Conservation (phyloP, 1,140 invertebrate species). For the Conopomorpha cramerella region DNA sequence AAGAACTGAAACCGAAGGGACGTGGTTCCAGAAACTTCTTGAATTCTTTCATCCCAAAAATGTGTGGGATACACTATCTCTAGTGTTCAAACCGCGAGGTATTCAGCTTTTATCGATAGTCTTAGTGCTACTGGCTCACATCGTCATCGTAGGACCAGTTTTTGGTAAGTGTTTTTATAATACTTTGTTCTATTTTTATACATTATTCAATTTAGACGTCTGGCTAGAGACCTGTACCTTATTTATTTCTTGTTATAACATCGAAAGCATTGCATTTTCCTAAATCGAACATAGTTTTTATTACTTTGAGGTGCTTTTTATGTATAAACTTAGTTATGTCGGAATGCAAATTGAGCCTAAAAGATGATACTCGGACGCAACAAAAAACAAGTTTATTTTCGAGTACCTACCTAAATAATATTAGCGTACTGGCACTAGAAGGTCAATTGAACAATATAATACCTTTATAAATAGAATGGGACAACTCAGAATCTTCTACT, state of each 20-base stretch:
- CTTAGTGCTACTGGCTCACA: constrained; percentile 45
- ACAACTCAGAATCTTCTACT: no score
- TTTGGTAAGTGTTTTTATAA: constrained; percentile 30
- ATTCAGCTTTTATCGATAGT: constrained; percentile 33
- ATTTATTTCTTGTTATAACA: no score
- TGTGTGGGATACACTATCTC: constrained; percentile 44
- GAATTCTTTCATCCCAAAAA: constrained; percentile 52
- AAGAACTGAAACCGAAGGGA: constrained; percentile 17
- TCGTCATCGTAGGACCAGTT: constrained; percentile 55
- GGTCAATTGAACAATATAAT: no score
- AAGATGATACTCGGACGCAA: no score
- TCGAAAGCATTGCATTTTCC: neutral
- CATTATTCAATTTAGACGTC: constrained; percentile 1
- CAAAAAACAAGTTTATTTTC: no score
- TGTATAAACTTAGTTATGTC: neutral
- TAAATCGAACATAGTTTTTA: no score
- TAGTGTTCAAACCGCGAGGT: constrained; percentile 37
- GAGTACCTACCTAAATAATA: no score
- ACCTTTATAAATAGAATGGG: no score
- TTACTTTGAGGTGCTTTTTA: no score
- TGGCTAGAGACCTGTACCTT: no score
- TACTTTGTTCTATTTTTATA: constrained; percentile 2
- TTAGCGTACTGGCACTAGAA: no score
- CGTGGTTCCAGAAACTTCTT: constrained; percentile 16
- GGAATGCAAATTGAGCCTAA: no score